A percentile compares a stretch with the other conserved stretches of the same genome.
phyloP scores from a whole-genome alignment of 2,888 invertebrate genomes.

The Acrobasis suavella region DNA sequence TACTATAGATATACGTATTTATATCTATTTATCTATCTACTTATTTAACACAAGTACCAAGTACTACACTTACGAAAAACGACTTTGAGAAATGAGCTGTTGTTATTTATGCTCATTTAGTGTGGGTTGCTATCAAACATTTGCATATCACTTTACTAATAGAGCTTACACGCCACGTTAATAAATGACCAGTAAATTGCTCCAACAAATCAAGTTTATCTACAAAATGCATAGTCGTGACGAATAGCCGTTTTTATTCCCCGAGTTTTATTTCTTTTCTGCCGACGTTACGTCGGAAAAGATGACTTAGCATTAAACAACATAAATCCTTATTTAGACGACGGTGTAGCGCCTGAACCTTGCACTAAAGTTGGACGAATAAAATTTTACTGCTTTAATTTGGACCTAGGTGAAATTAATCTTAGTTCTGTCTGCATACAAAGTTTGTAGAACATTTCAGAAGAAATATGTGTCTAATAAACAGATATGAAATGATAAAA shows the following conservation, averaged over 20 bases:
- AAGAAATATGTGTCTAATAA: not conserved
- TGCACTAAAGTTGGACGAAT: conserved; percentile 16
- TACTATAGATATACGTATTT: too few species aligned
- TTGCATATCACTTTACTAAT: conserved; percentile 14
- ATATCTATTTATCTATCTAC: too few species aligned
- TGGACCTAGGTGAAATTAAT: conserved; percentile 5
- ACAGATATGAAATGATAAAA: too few species aligned
- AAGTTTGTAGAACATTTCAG: not conserved
- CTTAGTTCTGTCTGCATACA: not conserved
- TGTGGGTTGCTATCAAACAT: not conserved
- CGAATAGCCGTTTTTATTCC: conserved; percentile 15
- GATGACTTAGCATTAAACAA: conserved; percentile 17
- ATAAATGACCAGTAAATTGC: conserved; percentile 16
- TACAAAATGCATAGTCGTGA: conserved; percentile 18
- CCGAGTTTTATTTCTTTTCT: conserved; percentile 2
- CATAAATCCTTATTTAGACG: conserved; percentile 19
- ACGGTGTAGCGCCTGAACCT: not conserved
- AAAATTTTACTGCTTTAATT: conserved; percentile 14
- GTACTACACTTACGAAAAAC: not conserved
- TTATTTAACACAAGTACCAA: too few species aligned
- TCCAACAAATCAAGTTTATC: conserved; percentile 19
- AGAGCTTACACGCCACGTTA: conserved; percentile 17
- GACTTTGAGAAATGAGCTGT: not conserved
- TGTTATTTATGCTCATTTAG: conserved; percentile 1
- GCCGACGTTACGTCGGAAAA: conserved; percentile 5